Conservation (phyloP, 2,113 vertebrate genomes). For the Sander vitreus region DNA sequence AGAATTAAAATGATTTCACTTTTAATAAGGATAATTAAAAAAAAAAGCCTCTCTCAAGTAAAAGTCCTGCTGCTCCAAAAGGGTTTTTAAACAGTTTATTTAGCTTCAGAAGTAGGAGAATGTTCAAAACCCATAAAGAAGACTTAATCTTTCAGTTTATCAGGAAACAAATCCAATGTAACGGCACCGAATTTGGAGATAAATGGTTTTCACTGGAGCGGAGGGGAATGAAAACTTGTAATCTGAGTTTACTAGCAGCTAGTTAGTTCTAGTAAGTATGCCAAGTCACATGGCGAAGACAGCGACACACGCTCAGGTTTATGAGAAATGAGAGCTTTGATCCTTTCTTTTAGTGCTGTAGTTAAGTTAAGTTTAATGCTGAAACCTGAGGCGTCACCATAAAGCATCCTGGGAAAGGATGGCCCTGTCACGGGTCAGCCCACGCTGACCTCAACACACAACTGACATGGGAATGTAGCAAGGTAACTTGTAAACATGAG, state of each 20-base stretch:
- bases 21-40: no score
- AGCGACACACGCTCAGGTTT: neutral
- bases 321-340: constrained; percentile 27
- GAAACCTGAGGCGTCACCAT: constrained; percentile 32
- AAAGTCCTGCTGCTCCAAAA: neutral
- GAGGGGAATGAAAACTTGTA: neutral
- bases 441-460: constrained; percentile 38
- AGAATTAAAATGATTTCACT: no score
- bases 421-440: constrained; percentile 45
- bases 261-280: neutral
- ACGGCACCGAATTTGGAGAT: neutral
- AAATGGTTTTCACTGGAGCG: neutral
- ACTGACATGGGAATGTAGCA: constrained; percentile 54
- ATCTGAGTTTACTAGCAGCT: neutral
- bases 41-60: neutral
- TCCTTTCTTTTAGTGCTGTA: constrained; percentile 1
- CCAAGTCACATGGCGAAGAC: no score
- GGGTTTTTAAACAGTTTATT: neutral
- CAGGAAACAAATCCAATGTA: neutral
- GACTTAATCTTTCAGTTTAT: neutral
- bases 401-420: constrained; percentile 39
- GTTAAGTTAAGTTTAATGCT: constrained; percentile 38
- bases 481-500: constrained; percentile 55
- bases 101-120: neutral
- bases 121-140: neutral